Percentiles rank a stretch among this genome's conserved stretches.
Conservation (phyloP, 1,140 invertebrate genomes). For the Bursaphelenchus mucronatus region DNA sequence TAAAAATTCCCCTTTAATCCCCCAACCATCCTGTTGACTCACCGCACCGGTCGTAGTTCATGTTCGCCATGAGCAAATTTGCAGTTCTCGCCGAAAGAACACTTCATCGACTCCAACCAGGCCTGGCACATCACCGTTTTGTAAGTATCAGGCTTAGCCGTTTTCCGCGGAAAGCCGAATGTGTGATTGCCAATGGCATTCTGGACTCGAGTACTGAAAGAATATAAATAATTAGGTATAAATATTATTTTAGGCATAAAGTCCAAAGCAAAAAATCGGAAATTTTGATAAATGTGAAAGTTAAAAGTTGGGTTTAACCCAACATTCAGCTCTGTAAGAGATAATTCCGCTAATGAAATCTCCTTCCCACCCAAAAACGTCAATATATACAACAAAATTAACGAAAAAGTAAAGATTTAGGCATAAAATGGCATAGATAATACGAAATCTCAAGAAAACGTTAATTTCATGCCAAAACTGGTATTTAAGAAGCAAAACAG, state of each 20-base stretch:
- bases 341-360: no score
- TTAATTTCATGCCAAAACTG: not conserved
- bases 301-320: not conserved
- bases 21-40: conserved; percentile 14
- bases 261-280: not conserved
- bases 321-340: not conserved
- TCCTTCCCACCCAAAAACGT: no score
- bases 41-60: conserved; percentile 49
- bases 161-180: conserved; percentile 28
- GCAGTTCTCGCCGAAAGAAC: conserved; percentile 53
- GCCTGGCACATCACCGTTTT: conserved; percentile 58
- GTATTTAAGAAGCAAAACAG: not conserved
- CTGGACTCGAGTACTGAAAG: conserved; percentile 22
- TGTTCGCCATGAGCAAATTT: conserved; percentile 50
- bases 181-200: conserved; percentile 27
- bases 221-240: not conserved
- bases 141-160: conserved; percentile 46
- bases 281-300: not conserved
- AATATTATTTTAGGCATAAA: not conserved
- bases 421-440: not conserved
- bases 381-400: not conserved
- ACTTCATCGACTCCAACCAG: conserved; percentile 47
- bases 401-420: not conserved
- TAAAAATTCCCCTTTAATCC: conserved; percentile 13
- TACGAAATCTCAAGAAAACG: not conserved